These are phyloP conservation scores for Thrips palmi DNA, from an alignment of 1,140 invertebrate genomes.

Conservation along the genomic window DNA sequence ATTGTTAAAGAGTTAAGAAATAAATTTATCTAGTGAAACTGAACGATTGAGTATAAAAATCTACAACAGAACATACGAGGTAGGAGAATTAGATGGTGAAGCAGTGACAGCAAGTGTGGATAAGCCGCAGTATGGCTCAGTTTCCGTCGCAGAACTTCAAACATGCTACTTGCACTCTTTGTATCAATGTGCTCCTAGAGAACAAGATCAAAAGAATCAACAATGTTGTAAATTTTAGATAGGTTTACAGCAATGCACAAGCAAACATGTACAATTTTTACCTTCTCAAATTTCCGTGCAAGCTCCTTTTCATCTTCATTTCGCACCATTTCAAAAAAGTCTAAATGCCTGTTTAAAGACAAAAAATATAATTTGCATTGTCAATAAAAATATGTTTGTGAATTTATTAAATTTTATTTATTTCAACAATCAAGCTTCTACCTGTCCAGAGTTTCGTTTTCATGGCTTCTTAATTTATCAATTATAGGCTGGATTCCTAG, in stretches of 20 bases:
- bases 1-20: neutral
- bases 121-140: conserved; percentile 84
- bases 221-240: neutral
- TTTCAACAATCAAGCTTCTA: conserved; percentile 13
- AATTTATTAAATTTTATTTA: neutral
- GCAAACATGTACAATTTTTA: conserved; percentile 18
- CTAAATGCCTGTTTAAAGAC: conserved; percentile 40
- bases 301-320: conserved; percentile 93
- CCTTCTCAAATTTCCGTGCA: conserved; percentile 66
- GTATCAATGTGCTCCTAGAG: conserved; percentile 77
- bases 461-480: conserved; percentile 76
- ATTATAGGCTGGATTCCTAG: conserved; percentile 91
- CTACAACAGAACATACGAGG: conserved; percentile 48
- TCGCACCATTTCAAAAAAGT: conserved; percentile 97
- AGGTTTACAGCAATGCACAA: neutral
- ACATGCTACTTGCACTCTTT: conserved; percentile 85
- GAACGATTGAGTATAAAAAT: conserved; percentile 1
- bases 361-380: neutral
- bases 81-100: conserved; percentile 79
- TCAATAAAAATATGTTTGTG: neutral
- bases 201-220: conserved; percentile 11
- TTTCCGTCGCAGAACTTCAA: conserved; percentile 78
- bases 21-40: conserved; percentile 1
- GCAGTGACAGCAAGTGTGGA: conserved; percentile 76
- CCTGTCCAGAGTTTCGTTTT: conserved; percentile 84